A percentile compares a stretch with the other conserved stretches of the same genome.
These are phyloP conservation scores for Athalia cordata DNA, from an alignment of 2,888 invertebrate species.

Conservation along the genomic window DNA sequence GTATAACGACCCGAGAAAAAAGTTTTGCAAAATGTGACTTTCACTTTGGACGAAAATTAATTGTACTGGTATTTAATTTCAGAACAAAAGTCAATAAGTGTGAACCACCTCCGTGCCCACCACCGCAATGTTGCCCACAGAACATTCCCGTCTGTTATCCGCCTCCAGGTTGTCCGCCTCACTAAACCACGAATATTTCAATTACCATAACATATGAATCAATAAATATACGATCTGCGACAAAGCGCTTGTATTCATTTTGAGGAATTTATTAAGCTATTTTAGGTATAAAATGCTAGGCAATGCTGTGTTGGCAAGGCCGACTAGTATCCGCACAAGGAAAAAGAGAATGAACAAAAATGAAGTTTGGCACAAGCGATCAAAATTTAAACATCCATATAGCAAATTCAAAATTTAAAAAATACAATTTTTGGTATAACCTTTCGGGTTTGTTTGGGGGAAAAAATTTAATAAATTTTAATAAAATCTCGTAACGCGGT, in stretches of 20 bases:
- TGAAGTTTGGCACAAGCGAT: background rate
- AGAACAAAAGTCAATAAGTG: slow-evolving; percentile 32
- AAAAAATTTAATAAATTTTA: no score
- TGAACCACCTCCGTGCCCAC: slow-evolving; percentile 44
- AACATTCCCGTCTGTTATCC: slow-evolving; percentile 23
- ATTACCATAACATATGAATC: slow-evolving; percentile 10
- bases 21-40: no score
- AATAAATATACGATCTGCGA: slow-evolving; percentile 41
- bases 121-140: slow-evolving; percentile 45
- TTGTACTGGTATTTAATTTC: background rate
- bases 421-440: slow-evolving; percentile 18
- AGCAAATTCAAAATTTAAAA: slow-evolving; percentile 28
- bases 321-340: background rate
- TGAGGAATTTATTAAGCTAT: background rate
- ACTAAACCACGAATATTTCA: slow-evolving; percentile 40
- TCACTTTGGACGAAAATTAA: background rate
- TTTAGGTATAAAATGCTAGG: no score
- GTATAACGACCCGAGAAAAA: background rate
- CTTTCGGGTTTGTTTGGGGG: background rate
- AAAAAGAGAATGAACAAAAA: slow-evolving; percentile 8
- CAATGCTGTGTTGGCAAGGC: no score
- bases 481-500: slow-evolving; percentile 2
- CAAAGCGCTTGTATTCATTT: slow-evolving; percentile 38
- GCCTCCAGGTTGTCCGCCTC: slow-evolving; percentile 43
- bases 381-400: slow-evolving; percentile 15